Evolutionary conservation across 1,140 invertebrate genomes (phyloP).

Genomic region (Calliopsis andreniformis): DNA sequence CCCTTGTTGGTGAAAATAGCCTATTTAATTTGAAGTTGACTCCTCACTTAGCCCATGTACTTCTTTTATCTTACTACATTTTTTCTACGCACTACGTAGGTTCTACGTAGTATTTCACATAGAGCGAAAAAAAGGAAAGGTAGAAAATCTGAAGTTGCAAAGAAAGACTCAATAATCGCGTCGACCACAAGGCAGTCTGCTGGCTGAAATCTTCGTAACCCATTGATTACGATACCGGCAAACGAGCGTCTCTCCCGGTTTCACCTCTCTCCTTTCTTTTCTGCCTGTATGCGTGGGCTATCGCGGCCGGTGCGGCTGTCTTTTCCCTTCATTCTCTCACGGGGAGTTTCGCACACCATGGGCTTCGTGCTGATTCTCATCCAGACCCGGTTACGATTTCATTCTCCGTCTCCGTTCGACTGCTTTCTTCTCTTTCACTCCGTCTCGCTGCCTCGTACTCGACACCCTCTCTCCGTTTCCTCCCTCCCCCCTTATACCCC

Average conservation of each 20-base stretch:
- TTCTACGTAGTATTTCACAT: too few relatives aligned
- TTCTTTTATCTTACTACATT: too few relatives aligned
- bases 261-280: neutral
- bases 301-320: constrained; percentile 44
- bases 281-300: constrained; percentile 54
- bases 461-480: constrained; percentile 18
- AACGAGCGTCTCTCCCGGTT: constrained; percentile 10
- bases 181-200: neutral
- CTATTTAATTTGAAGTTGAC: too few relatives aligned
- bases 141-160: neutral
- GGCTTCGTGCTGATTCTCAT: constrained; percentile 71
- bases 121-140: neutral
- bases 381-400: constrained; percentile 72
- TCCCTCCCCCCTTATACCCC: neutral
- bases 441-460: neutral
- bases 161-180: neutral
- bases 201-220: constrained; percentile 42
- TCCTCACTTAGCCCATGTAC: too few relatives aligned
- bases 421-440: constrained; percentile 11
- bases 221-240: constrained; percentile 64
- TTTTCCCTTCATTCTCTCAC: constrained; percentile 56
- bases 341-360: constrained; percentile 73
- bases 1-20: too few relatives aligned
- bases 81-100: too few relatives aligned
- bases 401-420: constrained; percentile 48